These are phyloP conservation scores for Symphodus melops DNA, from an alignment of 2,113 vertebrate genomes.

Conservation along the genomic window DNA sequence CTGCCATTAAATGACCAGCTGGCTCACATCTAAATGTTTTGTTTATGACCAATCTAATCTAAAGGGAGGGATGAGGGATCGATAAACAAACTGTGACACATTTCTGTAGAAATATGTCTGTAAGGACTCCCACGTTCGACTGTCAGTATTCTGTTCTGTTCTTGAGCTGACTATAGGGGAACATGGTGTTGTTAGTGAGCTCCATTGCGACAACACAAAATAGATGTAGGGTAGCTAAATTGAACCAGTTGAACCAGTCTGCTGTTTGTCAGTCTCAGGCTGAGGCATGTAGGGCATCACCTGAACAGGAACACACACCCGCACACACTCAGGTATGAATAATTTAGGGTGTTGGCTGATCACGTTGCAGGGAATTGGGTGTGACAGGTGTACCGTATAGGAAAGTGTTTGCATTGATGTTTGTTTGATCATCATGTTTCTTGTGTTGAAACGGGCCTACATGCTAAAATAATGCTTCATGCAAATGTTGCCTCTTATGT, in stretches of 20 bases:
- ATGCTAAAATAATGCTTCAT: too few species aligned
- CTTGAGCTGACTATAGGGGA: not conserved
- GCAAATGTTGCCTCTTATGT: too few species aligned
- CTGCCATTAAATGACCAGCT: too few species aligned
- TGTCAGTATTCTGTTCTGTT: not conserved
- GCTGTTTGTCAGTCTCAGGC: constrained; percentile 25
- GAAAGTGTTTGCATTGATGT: not conserved
- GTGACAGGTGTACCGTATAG: not conserved
- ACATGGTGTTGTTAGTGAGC: not conserved
- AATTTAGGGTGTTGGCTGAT: constrained; percentile 64
- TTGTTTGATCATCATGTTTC: not conserved
- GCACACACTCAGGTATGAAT: constrained; percentile 42
- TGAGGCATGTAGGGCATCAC: constrained; percentile 2
- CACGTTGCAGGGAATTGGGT: constrained; percentile 14
- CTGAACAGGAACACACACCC: constrained; percentile 15
- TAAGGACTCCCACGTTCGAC: not conserved
- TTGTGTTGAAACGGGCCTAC: too few species aligned
- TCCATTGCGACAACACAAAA: not conserved
- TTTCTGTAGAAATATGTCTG: not conserved
- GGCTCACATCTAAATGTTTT: not conserved
- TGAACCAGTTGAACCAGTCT: constrained; percentile 61
- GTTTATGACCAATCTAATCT: not conserved
- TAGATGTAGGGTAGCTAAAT: not conserved
- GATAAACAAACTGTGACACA: not conserved
- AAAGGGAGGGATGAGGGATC: not conserved